Percentiles rank a stretch among this genome's conserved stretches.
Evolutionary conservation across 2,797 vertebrate species (phyloP).

Genomic region (Notoglanidium macrostoma): DNA sequence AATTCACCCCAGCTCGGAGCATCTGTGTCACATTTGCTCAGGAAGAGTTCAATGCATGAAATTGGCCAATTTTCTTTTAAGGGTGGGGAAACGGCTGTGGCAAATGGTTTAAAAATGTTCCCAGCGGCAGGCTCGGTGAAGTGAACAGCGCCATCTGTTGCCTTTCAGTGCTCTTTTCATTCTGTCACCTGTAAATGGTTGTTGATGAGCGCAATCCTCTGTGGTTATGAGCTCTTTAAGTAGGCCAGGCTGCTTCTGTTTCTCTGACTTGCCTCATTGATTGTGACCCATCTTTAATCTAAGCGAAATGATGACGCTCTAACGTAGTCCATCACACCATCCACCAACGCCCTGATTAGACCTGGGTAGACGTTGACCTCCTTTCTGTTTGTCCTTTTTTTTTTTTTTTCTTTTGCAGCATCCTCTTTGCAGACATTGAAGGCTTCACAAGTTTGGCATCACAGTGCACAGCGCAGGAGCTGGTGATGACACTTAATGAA

Average conservation of each 20-base stretch:
- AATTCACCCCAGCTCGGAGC: constrained; percentile 30
- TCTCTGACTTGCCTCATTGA: constrained; percentile 44
- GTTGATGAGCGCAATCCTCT: constrained; percentile 47
- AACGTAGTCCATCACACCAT: constrained; percentile 38
- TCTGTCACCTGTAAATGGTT: constrained; percentile 51
- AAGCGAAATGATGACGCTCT: constrained; percentile 34
- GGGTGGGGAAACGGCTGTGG: constrained; percentile 23
- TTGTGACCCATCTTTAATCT: constrained; percentile 47
- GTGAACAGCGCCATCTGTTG: constrained; percentile 58
- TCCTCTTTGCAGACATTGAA: constrained; percentile 81
- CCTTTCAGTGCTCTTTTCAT: constrained; percentile 30
- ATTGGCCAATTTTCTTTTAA: constrained; percentile 43
- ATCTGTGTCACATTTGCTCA: constrained; percentile 49
- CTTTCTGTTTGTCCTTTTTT: constrained; percentile 26
- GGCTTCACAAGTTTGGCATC: constrained; percentile 81
- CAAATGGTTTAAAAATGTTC: constrained; percentile 43
- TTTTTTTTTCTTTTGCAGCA: constrained; percentile 63
- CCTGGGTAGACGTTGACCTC: constrained; percentile 50
- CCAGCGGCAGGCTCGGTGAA: constrained; percentile 3
- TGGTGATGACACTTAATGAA: constrained; percentile 82
- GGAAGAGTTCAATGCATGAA: constrained; percentile 44
- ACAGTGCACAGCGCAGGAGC: constrained; percentile 81
- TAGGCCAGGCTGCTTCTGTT: constrained; percentile 26
- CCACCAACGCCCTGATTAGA: constrained; percentile 45
- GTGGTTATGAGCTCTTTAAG: constrained; percentile 34